Percentiles rank a stretch among this genome's conserved stretches.
Evolutionary conservation across 2,797 vertebrate species (phyloP).

Genomic region (Sebastes matsubarae): DNA sequence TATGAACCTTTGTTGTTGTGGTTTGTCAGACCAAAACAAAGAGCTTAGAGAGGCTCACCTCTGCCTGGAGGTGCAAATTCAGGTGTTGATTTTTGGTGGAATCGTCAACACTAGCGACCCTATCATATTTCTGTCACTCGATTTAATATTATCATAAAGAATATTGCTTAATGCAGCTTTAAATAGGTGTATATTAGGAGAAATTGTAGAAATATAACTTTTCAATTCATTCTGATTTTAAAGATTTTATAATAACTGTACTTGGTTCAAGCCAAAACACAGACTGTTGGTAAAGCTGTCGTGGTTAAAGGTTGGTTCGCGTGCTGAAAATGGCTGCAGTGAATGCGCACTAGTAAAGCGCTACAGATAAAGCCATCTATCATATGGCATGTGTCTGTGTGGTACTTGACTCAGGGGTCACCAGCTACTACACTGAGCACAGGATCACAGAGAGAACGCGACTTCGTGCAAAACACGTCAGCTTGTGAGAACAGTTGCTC

Average conservation of each 20-base stretch:
- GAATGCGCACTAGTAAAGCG: neutral
- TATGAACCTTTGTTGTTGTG: constrained; percentile 40
- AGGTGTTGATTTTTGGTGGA: neutral
- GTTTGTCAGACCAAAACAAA: constrained; percentile 45
- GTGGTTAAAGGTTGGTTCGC: neutral
- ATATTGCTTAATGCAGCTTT: neutral
- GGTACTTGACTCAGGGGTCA: constrained; percentile 2
- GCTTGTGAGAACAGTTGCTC: constrained; percentile 48
- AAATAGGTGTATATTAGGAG: neutral
- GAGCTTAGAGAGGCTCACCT: constrained; percentile 15
- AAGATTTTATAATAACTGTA: neutral
- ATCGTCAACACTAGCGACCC: neutral
- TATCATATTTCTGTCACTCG: neutral
- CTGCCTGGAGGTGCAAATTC: neutral
- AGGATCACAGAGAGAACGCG: constrained; percentile 27
- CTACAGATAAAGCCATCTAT: constrained; percentile 3
- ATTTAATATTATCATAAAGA: neutral
- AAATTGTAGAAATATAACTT: neutral
- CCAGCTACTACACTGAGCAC: neutral
- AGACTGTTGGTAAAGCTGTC: neutral
- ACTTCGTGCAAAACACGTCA: constrained; percentile 29
- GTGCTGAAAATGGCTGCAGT: neutral
- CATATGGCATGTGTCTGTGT: neutral
- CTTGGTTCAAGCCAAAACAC: neutral
- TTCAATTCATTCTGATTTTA: neutral